Evolutionary conservation across 2,888 invertebrate species (phyloP).

Genomic region (Xanthorhoe spadicearia): DNA sequence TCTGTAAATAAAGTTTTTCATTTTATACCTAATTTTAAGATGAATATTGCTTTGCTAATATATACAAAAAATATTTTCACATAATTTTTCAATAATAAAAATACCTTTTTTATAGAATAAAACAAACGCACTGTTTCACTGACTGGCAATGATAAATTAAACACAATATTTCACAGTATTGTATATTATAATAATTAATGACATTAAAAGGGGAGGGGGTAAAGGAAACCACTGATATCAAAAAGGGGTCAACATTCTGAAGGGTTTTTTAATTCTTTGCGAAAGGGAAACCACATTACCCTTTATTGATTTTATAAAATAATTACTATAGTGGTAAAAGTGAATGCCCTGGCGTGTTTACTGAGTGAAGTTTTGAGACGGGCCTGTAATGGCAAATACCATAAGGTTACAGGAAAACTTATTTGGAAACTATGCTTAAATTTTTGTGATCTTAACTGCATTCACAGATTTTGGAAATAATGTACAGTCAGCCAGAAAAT

Average conservation of each 20-base stretch:
- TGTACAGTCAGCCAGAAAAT: too few relatives aligned
- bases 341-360: not conserved
- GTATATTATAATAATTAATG: constrained; percentile 1
- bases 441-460: too few relatives aligned
- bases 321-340: not conserved
- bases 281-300: constrained; percentile 13
- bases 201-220: not conserved
- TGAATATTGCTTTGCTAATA: too few relatives aligned
- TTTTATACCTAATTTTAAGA: too few relatives aligned
- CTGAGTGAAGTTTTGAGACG: not conserved
- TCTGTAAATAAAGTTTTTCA: too few relatives aligned
- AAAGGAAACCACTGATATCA: constrained; percentile 21
- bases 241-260: constrained; percentile 10
- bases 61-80: too few relatives aligned
- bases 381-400: too few relatives aligned
- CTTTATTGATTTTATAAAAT: constrained; percentile 3
- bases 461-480: too few relatives aligned
- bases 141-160: constrained; percentile 8
- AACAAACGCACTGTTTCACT: not conserved
- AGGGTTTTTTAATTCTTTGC: constrained; percentile 16
- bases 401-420: too few relatives aligned
- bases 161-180: not conserved
- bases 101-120: too few relatives aligned
- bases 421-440: too few relatives aligned
- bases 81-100: not conserved